Percentiles rank a stretch among this genome's conserved stretches.
These are phyloP conservation scores for Cyphomyrmex costatus DNA, from an alignment of 1,140 invertebrate genomes.

Conservation along the genomic window DNA sequence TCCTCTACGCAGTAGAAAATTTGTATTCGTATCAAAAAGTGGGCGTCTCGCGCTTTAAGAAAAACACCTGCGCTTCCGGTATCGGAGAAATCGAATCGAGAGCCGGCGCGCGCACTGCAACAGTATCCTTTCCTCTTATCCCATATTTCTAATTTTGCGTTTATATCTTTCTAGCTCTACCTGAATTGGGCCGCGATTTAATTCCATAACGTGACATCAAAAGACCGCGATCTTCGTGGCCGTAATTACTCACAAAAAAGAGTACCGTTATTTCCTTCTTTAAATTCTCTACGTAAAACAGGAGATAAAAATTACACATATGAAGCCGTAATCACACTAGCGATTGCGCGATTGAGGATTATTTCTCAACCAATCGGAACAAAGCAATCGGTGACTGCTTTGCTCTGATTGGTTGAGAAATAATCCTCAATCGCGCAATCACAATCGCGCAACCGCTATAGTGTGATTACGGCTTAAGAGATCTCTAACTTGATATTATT, in stretches of 20 bases:
- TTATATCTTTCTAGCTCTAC: neutral
- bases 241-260: neutral
- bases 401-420: too few species aligned
- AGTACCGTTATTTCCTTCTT: neutral
- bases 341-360: too few species aligned
- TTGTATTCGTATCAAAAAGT: constrained; percentile 85
- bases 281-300: neutral
- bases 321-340: too few species aligned
- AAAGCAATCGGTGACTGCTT: too few species aligned
- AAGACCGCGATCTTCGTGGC: constrained; percentile 43
- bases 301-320: neutral
- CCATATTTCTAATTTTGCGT: constrained; percentile 21
- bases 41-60: constrained; percentile 77
- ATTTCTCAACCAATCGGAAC: too few species aligned
- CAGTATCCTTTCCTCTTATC: constrained; percentile 42
- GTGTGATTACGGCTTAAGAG: too few species aligned
- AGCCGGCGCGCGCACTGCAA: constrained; percentile 70
- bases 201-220: constrained; percentile 16
- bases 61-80: constrained; percentile 69
- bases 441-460: too few species aligned
- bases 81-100: constrained; percentile 78
- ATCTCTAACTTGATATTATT: constrained; percentile 7
- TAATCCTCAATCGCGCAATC: too few species aligned
- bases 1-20: constrained; percentile 83
- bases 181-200: constrained; percentile 17